Evolutionary conservation across 1,140 invertebrate genomes (phyloP).

Genomic region (Delia radicum): DNA sequence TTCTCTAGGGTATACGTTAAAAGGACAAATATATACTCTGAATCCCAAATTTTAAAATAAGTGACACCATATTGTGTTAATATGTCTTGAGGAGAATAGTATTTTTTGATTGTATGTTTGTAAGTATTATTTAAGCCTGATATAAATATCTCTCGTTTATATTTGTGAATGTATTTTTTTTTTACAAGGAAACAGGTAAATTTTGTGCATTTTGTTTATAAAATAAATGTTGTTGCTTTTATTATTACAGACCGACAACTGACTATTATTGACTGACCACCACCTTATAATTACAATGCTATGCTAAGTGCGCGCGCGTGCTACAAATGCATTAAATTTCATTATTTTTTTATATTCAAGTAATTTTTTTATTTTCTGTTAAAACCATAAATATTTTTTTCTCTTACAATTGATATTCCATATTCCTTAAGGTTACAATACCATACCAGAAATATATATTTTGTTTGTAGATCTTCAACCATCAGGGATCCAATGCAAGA

Average conservation of each 20-base stretch:
- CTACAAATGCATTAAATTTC: constrained; percentile 2
- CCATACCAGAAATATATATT: neutral
- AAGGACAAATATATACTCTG: no score
- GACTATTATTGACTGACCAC: neutral
- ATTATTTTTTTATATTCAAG: neutral
- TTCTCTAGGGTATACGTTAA: no score
- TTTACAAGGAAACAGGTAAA: constrained; percentile 1
- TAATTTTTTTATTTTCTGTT: neutral
- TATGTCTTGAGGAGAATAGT: neutral
- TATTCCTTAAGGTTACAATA: neutral
- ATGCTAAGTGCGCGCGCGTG: neutral
- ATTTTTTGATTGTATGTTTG: neutral
- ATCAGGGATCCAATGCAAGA: neutral
- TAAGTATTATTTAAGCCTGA: neutral
- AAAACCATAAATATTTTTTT: neutral
- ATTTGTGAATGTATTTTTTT: neutral
- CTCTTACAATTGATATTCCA: neutral
- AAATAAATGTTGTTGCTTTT: neutral
- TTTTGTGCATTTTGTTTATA: neutral
- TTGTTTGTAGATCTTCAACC: neutral
- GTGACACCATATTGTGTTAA: neutral
- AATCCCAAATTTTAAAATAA: no score
- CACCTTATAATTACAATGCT: constrained; percentile 1
- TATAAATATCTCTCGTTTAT: neutral
- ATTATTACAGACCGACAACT: neutral